A percentile compares a stretch with the other conserved stretches of the same genome.
Conservation (phyloP, 2,888 invertebrate species). For the Meteorus colon region DNA sequence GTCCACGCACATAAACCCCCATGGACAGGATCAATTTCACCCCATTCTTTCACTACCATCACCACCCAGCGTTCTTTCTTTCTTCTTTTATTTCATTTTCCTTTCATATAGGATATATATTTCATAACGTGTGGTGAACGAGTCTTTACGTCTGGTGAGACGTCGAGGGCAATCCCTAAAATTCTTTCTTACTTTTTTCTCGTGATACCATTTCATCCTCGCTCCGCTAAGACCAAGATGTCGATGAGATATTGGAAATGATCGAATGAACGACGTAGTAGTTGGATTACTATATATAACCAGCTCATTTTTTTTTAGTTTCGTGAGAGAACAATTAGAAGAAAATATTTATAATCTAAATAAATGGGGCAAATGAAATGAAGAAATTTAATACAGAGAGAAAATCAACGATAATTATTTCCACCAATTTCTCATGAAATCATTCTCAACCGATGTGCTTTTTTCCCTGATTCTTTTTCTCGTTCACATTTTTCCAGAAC, state of each 20-base stretch:
- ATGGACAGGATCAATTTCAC: background rate
- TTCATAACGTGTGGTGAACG: conserved; percentile 44
- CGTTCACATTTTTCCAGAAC: background rate
- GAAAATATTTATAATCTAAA: conserved; percentile 41
- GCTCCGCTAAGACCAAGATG: conserved; percentile 6
- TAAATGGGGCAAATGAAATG: conserved; percentile 8
- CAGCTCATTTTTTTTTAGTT: conserved; percentile 36
- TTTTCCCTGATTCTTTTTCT: background rate
- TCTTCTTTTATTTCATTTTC: background rate
- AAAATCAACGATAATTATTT: conserved; percentile 17
- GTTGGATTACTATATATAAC: conserved; percentile 44
- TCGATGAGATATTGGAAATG: conserved; percentile 45
- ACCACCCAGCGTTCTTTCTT: background rate
- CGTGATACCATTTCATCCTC: conserved; percentile 9
- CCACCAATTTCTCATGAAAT: conserved; percentile 4
- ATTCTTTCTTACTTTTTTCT: conserved; percentile 23
- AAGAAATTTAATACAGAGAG: background rate
- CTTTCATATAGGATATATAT: background rate
- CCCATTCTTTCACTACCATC: background rate
- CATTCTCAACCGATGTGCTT: background rate
- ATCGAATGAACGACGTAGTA: conserved; percentile 48
- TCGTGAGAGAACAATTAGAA: conserved; percentile 34
- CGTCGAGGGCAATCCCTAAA: conserved; percentile 31
- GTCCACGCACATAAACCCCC: background rate
- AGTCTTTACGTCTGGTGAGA: conserved; percentile 47